phyloP scores from a whole-genome alignment of 2,888 invertebrate genomes.

The Lypha dubia region DNA sequence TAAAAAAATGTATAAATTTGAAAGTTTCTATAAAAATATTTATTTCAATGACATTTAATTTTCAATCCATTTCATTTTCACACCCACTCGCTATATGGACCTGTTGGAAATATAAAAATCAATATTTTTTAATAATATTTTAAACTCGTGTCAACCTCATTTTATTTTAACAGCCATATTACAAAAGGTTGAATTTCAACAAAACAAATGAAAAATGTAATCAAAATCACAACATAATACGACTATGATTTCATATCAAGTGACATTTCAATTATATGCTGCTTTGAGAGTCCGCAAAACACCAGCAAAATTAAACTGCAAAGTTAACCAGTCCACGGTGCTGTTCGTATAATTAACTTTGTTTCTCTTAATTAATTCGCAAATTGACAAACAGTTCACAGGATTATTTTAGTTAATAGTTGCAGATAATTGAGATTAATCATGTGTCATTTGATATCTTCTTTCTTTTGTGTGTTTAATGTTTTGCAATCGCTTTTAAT shows the following conservation, averaged over 20 bases:
- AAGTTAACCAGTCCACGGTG: not conserved
- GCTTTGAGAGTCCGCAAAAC: not conserved
- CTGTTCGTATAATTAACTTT: not conserved
- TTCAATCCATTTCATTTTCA: not conserved
- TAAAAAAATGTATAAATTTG: too few relatives aligned
- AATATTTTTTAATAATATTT: not conserved
- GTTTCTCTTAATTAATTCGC: not conserved
- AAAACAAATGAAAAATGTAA: not conserved
- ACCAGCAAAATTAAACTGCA: not conserved
- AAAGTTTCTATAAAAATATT: too few relatives aligned
- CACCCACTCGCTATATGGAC: not conserved
- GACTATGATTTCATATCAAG: not conserved
- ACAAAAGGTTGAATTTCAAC: not conserved
- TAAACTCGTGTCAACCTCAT: not conserved
- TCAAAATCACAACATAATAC: not conserved
- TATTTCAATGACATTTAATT: too few relatives aligned
- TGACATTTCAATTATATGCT: not conserved
- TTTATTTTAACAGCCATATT: not conserved
- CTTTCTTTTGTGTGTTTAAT: not conserved
- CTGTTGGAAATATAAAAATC: not conserved
- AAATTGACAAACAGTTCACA: not conserved
- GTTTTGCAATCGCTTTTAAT: not conserved
- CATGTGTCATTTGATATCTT: conserved; percentile 19
- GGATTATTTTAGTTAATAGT: not conserved
- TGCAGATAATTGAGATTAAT: conserved; percentile 1